Base-by-base conservation (phyloP, 2,888 invertebrate genomes). In the Oithona nana region DNA sequence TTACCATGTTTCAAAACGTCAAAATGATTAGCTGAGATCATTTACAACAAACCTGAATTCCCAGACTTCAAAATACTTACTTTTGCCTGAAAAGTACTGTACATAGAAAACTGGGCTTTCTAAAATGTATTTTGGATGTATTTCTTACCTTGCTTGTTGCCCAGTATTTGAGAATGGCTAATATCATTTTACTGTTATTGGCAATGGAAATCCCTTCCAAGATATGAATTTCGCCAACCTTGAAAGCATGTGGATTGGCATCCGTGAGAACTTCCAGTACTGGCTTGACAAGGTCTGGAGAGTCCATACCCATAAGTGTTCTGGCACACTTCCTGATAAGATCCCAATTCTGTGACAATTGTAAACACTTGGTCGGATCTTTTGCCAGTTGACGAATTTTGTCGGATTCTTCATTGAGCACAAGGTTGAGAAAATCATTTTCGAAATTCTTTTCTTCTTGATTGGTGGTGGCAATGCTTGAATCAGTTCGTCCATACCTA, bases 261-360 rank as follows among this genome's bases (percentile, higher is more conserved):
- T 59, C 59, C 22, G 59, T 49, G 26, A 59, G 22, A 3, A 59
- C 50, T 20, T 22, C 48, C 8, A 59, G 59, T 13, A 59, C 59
- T 16, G 48, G 4, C 26, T 50, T 59, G 22, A 1, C 48, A 59
- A 28, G 1, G 28, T 8, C 8, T 22, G 26, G 26, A 56, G 16
- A 20, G 6, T 13, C 16, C 8, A 13, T 11, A 51, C 6, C 24
- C n/a, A 59, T 29, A 1, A 59, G 49, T n/a, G 48, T 28, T 22
- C 28, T 59, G 22, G 28, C 50, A 28, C 59, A 59, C 3, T 22
- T 24, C 3, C 28, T 39, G 28, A 59, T 49, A 24, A 59, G 50
- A 50, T 59, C 50, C 59, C 59, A 59, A 20, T 59, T 59, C 50
- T 59, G 59, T 59, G 59, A 59, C 20, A 59, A 22, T 1, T 48